A percentile compares a stretch with the other conserved stretches of the same genome.
Evolutionary conservation across 2,113 vertebrate genomes (phyloP).

Genomic region (Chionodraco myersi): DNA sequence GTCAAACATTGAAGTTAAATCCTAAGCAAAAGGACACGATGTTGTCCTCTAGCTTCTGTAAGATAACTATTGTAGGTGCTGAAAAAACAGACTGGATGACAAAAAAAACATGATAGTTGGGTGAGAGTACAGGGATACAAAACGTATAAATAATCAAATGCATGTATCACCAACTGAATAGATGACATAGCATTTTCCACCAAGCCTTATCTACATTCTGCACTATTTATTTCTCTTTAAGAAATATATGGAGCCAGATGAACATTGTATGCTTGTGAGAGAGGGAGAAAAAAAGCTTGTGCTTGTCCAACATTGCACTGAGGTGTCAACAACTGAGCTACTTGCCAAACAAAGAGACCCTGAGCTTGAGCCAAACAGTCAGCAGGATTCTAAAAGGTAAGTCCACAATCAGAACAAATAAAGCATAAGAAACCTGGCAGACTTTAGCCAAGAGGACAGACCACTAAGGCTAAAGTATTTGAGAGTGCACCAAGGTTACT

Average conservation of each 20-base stretch:
- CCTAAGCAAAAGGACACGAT: too few relatives aligned
- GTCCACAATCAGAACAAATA: conserved; percentile 38
- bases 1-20: too few relatives aligned
- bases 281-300: conserved; percentile 21
- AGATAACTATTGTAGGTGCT: too few relatives aligned
- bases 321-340: conserved; percentile 61
- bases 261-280: conserved; percentile 2
- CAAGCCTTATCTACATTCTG: conserved; percentile 5
- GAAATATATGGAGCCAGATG: neutral
- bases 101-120: too few relatives aligned
- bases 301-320: conserved; percentile 63
- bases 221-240: neutral
- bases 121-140: too few relatives aligned
- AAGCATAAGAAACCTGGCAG: neutral
- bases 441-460: neutral
- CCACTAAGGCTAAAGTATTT: neutral
- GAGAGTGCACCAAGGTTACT: conserved; percentile 2
- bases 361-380: conserved; percentile 37
- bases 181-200: conserved; percentile 32
- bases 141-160: too few relatives aligned
- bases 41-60: too few relatives aligned
- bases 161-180: neutral
- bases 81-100: too few relatives aligned
- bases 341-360: conserved; percentile 59
- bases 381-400: neutral